Evolutionary conservation across 2,888 invertebrate species (phyloP).

Genomic region (Latrodectus elegans): DNA sequence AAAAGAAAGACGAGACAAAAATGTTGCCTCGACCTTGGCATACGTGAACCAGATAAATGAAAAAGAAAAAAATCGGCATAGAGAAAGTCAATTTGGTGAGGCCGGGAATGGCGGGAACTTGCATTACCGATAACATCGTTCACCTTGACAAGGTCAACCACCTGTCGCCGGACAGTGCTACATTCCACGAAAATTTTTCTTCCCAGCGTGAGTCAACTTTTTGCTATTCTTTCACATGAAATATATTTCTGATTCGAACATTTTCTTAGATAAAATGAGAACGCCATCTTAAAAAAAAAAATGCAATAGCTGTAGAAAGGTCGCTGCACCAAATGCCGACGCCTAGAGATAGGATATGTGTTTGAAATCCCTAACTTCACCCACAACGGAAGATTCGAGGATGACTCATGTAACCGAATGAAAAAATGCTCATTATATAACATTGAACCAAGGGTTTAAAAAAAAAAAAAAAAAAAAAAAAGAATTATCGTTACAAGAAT

Average conservation of each 20-base stretch:
- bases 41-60: conserved; percentile 15
- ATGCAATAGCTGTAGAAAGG: neutral
- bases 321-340: conserved; percentile 1
- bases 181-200: conserved; percentile 47
- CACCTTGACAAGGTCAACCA: conserved; percentile 66
- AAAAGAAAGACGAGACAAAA: neutral
- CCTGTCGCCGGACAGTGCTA: conserved; percentile 41
- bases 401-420: neutral
- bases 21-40: conserved; percentile 22
- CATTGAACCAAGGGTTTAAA: too few species aligned
- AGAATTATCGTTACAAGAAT: too few species aligned
- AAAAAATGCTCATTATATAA: too few species aligned
- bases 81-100: conserved; percentile 17
- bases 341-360: neutral
- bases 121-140: conserved; percentile 23
- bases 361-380: neutral
- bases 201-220: neutral
- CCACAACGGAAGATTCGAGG: neutral
- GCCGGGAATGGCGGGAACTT: conserved; percentile 7
- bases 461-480: too few species aligned
- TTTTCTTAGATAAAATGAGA: neutral
- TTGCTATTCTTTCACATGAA: conserved; percentile 10
- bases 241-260: too few species aligned
- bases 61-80: conserved; percentile 8
- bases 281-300: neutral